Evolutionary conservation across 2,113 vertebrate genomes (phyloP), one percentile per base, ranked within the genome.

Genomic region (Ceuthmochares aereus): DNA sequence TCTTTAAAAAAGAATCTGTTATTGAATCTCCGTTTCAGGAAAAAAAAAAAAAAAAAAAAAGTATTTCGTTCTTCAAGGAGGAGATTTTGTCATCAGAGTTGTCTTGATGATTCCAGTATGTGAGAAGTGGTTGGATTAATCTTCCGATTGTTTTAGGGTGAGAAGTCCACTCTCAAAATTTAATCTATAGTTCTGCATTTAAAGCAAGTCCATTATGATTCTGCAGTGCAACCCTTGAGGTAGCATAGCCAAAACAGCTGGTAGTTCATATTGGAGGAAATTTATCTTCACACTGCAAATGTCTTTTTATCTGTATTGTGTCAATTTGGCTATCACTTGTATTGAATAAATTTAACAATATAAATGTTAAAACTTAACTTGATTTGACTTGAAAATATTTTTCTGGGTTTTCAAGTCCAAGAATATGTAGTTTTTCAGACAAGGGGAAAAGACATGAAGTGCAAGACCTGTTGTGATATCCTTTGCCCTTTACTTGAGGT

Each of bases 391-490:
- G n/a, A 88, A 97, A 90, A 69, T 63, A 62, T 94, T 96, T 88
- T 76, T 79, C 59, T 66, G 67, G 42, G 37, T 67, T 90, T 86
- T 78, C 83, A 87, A 90, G 92, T 83, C 93, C 45, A 91, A 90
- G 72, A 92, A 95, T 68, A 95, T 95, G 90, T 40, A 86, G 66
- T 67, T 95, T 92, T 86, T 43, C 76, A 85, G 87, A 82, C 92
- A 90, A 95, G 42, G 12, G 17, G 21, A 52, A 91, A 81, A 63
- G 58, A 87, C 82, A 73, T 62, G 76, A 94, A 93, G 94, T 92
- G 87, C 74, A 95, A 89, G 77, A 90, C 77, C 76, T 91, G 52
- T 58, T 95, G 66, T 97, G 91, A 94, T 93, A 66, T 66, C 32
- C 23, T 66, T 66, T 67, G 47, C 29, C 36, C 32, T 81, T 67